Conservation (phyloP, 2,797 vertebrate genomes). For the Ambastaia sidthimunki region DNA sequence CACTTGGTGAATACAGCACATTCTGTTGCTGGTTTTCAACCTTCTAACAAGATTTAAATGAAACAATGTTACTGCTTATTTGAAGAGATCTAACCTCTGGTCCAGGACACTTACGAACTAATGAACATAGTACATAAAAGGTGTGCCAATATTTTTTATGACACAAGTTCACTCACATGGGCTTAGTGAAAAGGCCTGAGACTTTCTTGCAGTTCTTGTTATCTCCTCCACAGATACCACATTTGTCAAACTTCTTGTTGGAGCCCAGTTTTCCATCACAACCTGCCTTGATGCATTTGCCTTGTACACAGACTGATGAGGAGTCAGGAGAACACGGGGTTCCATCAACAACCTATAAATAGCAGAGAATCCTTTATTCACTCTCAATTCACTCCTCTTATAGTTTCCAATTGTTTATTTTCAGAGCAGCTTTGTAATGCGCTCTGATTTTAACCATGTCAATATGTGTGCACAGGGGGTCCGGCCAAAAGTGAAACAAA, state of each 20-base stretch:
- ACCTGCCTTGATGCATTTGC: conserved; percentile 95
- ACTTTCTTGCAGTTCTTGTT: conserved; percentile 96
- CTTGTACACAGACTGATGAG: conserved; percentile 93
- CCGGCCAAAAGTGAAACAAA: not conserved
- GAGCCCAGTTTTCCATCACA: conserved; percentile 93
- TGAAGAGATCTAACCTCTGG: no score
- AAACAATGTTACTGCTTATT: no score
- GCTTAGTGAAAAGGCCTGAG: conserved; percentile 95
- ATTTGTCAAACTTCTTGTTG: conserved; percentile 95
- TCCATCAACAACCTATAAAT: conserved; percentile 90
- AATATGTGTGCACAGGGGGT: not conserved
- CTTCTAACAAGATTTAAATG: no score
- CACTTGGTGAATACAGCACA: no score
- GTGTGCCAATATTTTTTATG: not conserved
- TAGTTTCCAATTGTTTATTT: not conserved
- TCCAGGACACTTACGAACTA: no score
- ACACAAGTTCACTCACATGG: conserved; percentile 81
- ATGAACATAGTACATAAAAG: not conserved
- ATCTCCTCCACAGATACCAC: conserved; percentile 93
- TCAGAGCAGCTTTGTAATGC: conserved; percentile 13
- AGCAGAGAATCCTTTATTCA: not conserved
- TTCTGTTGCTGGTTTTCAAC: no score
- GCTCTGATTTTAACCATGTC: not conserved
- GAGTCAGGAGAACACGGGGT: conserved; percentile 94
- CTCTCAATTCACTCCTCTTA: not conserved